Evolutionary conservation across 2,113 vertebrate genomes (phyloP).

Genomic region (Illadopsis cleaveri): DNA sequence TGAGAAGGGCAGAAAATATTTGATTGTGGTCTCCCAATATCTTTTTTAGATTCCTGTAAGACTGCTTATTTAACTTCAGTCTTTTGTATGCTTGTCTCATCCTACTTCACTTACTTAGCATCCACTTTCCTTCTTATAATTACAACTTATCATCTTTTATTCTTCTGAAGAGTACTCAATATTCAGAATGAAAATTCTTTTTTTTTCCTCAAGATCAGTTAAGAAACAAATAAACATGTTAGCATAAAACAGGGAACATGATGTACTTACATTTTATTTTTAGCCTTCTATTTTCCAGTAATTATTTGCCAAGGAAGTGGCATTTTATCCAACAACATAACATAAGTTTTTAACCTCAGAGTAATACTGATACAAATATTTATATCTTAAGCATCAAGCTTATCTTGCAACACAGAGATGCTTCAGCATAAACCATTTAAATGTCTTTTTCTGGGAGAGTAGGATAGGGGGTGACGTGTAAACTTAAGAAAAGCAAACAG

Average conservation of each 20-base stretch:
- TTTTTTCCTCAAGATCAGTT: not conserved
- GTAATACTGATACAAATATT: not conserved
- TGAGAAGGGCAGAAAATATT: not conserved
- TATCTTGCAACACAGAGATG: not conserved
- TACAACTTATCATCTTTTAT: not conserved
- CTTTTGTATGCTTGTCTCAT: not conserved
- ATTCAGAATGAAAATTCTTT: not conserved
- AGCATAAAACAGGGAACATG: rapidly evolving
- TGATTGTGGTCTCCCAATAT: not conserved
- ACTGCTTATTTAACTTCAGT: not conserved
- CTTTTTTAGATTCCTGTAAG: not conserved
- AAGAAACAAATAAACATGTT: not conserved
- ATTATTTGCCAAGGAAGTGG: not conserved
- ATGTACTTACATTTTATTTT: not conserved
- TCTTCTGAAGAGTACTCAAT: not conserved
- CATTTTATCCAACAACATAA: not conserved
- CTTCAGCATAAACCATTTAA: not conserved
- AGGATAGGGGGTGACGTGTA: rapidly evolving
- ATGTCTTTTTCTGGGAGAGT: not conserved
- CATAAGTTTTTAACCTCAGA: not conserved
- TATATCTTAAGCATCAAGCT: not conserved
- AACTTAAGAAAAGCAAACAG: not conserved
- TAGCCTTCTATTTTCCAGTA: not conserved
- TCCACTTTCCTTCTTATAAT: not conserved
- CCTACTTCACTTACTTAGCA: not conserved